Evolutionary conservation across 2,113 vertebrate genomes (phyloP), one percentile per base, ranked within the genome.

Genomic region (Sylvia atricapilla): DNA sequence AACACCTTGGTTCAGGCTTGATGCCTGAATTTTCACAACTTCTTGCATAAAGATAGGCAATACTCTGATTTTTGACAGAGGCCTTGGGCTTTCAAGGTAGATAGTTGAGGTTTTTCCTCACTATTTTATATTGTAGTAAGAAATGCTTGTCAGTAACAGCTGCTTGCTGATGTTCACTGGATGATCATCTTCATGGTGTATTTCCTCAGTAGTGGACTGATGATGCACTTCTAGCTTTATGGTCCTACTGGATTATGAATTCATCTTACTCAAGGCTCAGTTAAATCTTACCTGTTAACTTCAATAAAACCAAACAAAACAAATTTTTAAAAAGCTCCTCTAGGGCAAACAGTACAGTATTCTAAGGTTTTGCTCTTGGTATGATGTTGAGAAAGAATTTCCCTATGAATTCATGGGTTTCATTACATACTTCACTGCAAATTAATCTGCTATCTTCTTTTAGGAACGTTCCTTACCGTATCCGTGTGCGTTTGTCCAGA

Each of bases 401-500:
- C 7, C 2, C 15, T 62, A 3, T 41, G 15, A 56, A 37, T 37
- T 53, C 53, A 31, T 0, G 9, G 13, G 25, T 82, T 63, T 76
- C 18, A 23, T 0, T 55, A 28, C 9, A 1, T 50, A 9, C 7
- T 63, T 47, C 14, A 50, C 7, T 81, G 44, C 55, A 86, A 56
- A 63, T 23, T 15, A 37, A 50, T 33, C 22, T 27, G 10, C 50
- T 3, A 0, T 66, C 3, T 93, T 64, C 21, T 84, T 91, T 21
- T 91, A 99, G 99, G 97, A 99, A 99, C 2, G 99, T 99, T 90
- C 99, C 99, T 23, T 99, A 99, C 90, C 98, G 99, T 23, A 98
- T 99, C 83, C 98, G 99, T 7, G 99, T 99, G 16, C 99, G 99
- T 13, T 98, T 99, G 94, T 99, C 99, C 96, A 98, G 99, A 95